Percentiles rank a stretch among this genome's conserved stretches.
Conservation (phyloP, 1,140 invertebrate genomes). For the Scaptomyza graminum region DNA sequence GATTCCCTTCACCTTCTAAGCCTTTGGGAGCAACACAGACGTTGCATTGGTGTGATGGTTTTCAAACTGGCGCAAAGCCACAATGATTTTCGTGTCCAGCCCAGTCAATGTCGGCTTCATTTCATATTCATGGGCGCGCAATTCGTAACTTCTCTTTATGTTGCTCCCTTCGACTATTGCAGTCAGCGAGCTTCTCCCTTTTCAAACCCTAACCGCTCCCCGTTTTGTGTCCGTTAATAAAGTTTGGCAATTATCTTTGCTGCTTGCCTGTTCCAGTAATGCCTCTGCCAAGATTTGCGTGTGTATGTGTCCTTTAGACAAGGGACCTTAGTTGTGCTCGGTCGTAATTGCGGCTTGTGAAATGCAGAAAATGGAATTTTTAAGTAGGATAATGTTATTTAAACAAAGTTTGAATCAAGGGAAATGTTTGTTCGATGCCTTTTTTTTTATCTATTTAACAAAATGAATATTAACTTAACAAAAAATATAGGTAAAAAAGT, state of each 20-base stretch:
- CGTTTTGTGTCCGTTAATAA: conserved; percentile 67
- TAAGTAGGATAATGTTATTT: too few relatives aligned
- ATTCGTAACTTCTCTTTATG: conserved; percentile 58
- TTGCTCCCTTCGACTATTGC: conserved; percentile 1
- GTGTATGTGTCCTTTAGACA: conserved; percentile 3
- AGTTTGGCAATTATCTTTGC: conserved; percentile 74
- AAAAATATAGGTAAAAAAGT: too few relatives aligned
- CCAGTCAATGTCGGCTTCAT: conserved; percentile 47
- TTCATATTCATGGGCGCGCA: conserved; percentile 74
- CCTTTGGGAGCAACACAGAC: conserved; percentile 11
- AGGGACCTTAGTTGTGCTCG: conserved; percentile 1
- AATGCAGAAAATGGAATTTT: conserved; percentile 11
- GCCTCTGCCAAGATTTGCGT: conserved; percentile 1
- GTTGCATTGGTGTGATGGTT: neutral
- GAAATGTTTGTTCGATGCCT: neutral
- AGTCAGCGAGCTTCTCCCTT: too few relatives aligned
- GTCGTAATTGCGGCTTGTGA: conserved; percentile 12
- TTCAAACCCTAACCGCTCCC: neutral
- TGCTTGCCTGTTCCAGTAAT: conserved; percentile 62
- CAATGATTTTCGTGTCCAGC: conserved; percentile 9
- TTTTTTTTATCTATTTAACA: too few relatives aligned
- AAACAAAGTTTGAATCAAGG: too few relatives aligned
- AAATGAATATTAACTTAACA: too few relatives aligned
- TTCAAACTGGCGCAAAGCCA: conserved; percentile 7
- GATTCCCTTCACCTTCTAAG: neutral